Evolutionary conservation across 1,140 invertebrate genomes (phyloP), one percentile per base, ranked within the genome.

Genomic region (Drosophila setifemur): DNA sequence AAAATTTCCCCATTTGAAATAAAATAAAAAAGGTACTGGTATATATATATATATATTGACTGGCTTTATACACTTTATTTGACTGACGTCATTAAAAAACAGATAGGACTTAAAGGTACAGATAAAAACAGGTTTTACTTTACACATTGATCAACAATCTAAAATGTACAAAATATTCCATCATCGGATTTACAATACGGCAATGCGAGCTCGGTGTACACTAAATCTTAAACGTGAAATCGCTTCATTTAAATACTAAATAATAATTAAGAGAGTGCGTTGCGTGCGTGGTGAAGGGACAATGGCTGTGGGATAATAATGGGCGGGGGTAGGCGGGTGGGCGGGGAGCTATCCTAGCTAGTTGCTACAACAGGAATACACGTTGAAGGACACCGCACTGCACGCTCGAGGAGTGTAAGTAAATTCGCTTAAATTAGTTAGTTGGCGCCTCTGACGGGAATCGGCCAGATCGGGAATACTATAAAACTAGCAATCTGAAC

Each of bases 61-160:
- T 74, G 52, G 57, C 45, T 60, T 44, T 71, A 74, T 79, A 68
- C 71, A 74, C 74, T 83, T 85, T 83, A 83, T 85, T 82, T 49
- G 23, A 72, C 79, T 86, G 86, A 83, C 48, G 71, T 71, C 76
- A 83, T 85, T n/a, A n/a, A 83, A 86, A 83, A 83, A 83, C 79
- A 83, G 8, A 47, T 57, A 71, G 57, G 64, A 33, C 57, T 67
- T 70, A 83, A 78, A 64, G 26, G 18, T 39, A 49, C 31, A 50
- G 69, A 58, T 83, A 61, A 83, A 75, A 83, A 85, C 54, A 83
- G 43, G 40, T 63, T 54, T 54, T 31, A 73, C 26, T 67, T 77
- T 85, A 85, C 74, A 85, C 74, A 83, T 83, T 83, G 79, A 83
- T 85, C 79, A 79, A 85, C 79, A 85, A 85, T 79, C 66, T 75